These are phyloP conservation scores for Drosophila subquinaria DNA, from an alignment of 2,888 invertebrate genomes.

Conservation along the genomic window DNA sequence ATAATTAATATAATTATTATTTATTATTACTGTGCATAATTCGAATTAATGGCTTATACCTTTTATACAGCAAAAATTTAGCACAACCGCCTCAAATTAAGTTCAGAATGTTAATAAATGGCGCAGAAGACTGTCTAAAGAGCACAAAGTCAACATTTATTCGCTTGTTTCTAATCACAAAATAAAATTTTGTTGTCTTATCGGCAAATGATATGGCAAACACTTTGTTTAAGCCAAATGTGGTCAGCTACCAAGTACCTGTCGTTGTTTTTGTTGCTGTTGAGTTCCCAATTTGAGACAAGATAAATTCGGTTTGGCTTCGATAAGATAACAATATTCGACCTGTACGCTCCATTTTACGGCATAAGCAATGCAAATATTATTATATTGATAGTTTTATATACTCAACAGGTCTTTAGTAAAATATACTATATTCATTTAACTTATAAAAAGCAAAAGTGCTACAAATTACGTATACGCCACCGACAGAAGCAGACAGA, in stretches of 20 bases:
- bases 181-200: conserved; percentile 51
- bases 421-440: neutral
- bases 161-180: conserved; percentile 61
- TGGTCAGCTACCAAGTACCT: conserved; percentile 62
- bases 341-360: conserved; percentile 4
- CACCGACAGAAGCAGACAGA: neutral
- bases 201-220: conserved; percentile 67
- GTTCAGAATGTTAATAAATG: conserved; percentile 52
- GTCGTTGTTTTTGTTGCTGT: conserved; percentile 24
- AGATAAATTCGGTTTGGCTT: conserved; percentile 56
- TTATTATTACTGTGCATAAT: neutral
- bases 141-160: conserved; percentile 19
- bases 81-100: conserved; percentile 52
- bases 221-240: conserved; percentile 64
- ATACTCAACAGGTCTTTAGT: neutral
- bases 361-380: conserved; percentile 32
- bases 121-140: conserved; percentile 15
- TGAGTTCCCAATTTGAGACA: conserved; percentile 44
- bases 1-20: too few species aligned
- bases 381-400: conserved; percentile 32
- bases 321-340: conserved; percentile 57
- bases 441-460: neutral
- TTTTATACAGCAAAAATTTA: neutral
- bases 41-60: neutral
- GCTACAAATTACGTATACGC: neutral